Conservation (phyloP, 1,140 invertebrate species). For the Diplogasteroides magnus region DNA sequence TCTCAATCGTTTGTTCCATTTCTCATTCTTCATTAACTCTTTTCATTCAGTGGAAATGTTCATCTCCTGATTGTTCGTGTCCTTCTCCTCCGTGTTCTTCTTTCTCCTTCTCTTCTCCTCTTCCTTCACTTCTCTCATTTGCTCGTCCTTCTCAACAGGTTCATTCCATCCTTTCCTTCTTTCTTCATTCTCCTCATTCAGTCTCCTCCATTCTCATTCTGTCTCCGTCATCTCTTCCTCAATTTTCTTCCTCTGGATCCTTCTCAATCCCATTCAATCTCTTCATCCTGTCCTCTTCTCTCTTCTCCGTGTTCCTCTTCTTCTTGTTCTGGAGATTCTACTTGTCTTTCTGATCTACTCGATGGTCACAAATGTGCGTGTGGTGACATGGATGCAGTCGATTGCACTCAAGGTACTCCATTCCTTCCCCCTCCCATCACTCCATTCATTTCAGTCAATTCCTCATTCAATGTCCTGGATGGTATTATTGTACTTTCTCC, state of each 20-base stretch:
- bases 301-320: background rate
- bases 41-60: background rate
- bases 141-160: background rate
- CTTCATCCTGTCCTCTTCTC: background rate
- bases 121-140: background rate
- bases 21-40: background rate
- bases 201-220: background rate
- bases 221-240: background rate
- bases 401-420: background rate
- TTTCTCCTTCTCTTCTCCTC: background rate
- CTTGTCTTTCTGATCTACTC: background rate
- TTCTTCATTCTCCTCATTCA: background rate
- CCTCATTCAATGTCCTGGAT: background rate
- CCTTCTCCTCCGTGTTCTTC: background rate
- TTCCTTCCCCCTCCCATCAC: no score
- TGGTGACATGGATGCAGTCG: background rate
- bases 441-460: background rate
- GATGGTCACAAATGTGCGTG: background rate
- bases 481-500: background rate
- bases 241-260: background rate
- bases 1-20: background rate
- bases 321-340: background rate
- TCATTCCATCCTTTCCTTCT: background rate
- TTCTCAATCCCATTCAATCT: background rate
- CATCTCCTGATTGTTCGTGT: background rate